Conservation (phyloP, 2,888 invertebrate genomes). For the Eretmocerus hayati region DNA sequence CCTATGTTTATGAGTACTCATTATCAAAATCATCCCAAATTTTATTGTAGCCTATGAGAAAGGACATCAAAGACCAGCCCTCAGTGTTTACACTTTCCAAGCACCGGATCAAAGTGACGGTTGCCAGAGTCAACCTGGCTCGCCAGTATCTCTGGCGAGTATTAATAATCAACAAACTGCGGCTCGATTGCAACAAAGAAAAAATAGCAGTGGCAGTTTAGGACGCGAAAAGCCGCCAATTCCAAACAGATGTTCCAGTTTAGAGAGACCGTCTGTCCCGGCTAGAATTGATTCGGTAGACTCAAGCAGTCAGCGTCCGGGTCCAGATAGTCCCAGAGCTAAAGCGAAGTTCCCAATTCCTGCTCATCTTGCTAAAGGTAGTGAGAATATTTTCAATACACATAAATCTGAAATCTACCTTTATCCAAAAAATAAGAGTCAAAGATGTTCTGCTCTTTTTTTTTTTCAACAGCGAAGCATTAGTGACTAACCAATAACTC, state of each 20-base stretch:
- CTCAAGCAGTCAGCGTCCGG: conserved; percentile 4
- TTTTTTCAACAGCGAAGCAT: no score
- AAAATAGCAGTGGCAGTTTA: conserved; percentile 36
- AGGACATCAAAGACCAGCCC: conserved; percentile 73
- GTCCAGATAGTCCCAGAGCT: conserved; percentile 26
- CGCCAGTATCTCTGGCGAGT: conserved; percentile 44
- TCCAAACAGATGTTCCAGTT: conserved; percentile 63
- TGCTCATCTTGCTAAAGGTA: conserved; percentile 66
- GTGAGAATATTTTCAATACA: no score
- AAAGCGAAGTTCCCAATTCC: conserved; percentile 53
- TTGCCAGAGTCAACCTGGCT: conserved; percentile 48
- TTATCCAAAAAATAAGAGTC: no score
- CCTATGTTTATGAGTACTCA: not conserved
- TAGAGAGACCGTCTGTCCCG: conserved; percentile 71
- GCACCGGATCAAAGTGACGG: conserved; percentile 56
- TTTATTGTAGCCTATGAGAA: conserved; percentile 69
- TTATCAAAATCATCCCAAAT: not conserved
- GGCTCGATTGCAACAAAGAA: conserved; percentile 38
- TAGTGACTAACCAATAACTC: no score
- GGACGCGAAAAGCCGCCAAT: conserved; percentile 38
- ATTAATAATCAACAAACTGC: conserved; percentile 36
- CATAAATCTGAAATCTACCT: no score
- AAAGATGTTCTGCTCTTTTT: no score
- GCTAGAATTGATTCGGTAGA: conserved; percentile 37
- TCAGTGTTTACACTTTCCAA: conserved; percentile 83